phyloP scores from a whole-genome alignment of 2,797 vertebrate species.

The Nyctibius grandis region DNA sequence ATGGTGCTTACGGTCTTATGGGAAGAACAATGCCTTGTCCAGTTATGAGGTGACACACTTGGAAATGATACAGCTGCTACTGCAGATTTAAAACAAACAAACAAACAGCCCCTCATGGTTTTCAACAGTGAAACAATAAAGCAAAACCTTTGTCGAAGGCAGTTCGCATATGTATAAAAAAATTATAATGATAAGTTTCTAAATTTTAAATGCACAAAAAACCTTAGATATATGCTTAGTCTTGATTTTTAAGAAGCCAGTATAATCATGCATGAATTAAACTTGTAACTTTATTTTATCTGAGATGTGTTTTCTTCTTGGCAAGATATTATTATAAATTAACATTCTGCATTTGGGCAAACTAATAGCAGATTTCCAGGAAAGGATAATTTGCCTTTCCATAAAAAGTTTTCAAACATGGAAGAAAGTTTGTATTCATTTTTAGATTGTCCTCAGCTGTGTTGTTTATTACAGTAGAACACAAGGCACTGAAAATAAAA shows the following conservation, averaged over 20 bases:
- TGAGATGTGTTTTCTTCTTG: background rate
- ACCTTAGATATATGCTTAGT: background rate
- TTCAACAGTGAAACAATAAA: background rate
- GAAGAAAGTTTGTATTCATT: background rate
- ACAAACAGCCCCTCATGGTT: background rate
- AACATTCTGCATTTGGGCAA: slow-evolving; percentile 27
- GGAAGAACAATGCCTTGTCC: background rate
- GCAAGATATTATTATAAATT: slow-evolving; percentile 6
- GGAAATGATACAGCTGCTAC: background rate
- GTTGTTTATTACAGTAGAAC: background rate
- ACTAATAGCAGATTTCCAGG: slow-evolving; percentile 30
- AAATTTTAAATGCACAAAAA: background rate
- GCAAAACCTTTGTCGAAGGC: background rate
- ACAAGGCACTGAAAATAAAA: background rate
- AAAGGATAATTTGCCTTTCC: slow-evolving; percentile 1
- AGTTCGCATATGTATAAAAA: background rate
- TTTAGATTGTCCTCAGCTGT: background rate
- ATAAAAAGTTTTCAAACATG: background rate
- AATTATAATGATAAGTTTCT: background rate
- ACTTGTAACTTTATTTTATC: background rate
- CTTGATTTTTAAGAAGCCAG: background rate
- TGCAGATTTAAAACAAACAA: background rate
- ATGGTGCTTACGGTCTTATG: background rate
- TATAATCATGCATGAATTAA: slow-evolving; percentile 37
- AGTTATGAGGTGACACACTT: background rate